A percentile compares a stretch with the other conserved stretches of the same genome.
These are phyloP conservation scores for Drosophila prolongata DNA, from an alignment of 2,888 invertebrate genomes.

Conservation along the genomic window DNA sequence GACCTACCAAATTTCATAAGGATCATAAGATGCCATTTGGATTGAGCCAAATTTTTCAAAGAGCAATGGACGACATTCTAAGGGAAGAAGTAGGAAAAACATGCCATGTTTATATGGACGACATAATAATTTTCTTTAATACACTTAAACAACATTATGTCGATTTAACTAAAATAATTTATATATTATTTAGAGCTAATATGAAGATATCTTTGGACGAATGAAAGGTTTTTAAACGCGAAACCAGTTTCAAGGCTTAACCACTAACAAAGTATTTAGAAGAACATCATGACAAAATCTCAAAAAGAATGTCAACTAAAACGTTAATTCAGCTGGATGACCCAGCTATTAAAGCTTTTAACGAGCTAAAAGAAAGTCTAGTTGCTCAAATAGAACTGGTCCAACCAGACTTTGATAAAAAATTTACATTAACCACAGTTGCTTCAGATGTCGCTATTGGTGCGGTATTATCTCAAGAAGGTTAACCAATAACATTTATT, in stretches of 20 bases:
- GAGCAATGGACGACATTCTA: background rate
- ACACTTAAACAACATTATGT: background rate
- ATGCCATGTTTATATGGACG: background rate
- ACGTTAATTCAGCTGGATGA: background rate
- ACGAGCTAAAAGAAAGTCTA: background rate
- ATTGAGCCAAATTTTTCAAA: background rate
- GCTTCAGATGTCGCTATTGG: too few relatives aligned
- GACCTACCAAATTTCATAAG: too few relatives aligned
- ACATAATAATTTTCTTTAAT: conserved; percentile 7
- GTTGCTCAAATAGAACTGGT: background rate
- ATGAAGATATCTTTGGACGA: conserved; percentile 1
- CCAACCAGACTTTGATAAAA: too few relatives aligned
- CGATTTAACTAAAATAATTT: background rate
- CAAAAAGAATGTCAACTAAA: background rate
- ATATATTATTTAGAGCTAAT: background rate
- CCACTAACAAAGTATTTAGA: background rate
- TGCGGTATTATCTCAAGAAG: too few relatives aligned
- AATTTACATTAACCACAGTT: too few relatives aligned
- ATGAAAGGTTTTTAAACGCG: background rate
- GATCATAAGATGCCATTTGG: background rate
- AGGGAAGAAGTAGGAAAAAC: conserved; percentile 1
- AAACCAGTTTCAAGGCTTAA: background rate
- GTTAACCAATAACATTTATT: too few relatives aligned
- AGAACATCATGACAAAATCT: background rate
- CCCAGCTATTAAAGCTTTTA: conserved; percentile 1